Percentiles rank a stretch among this genome's conserved stretches.
Conservation (phyloP, 2,888 invertebrate genomes). For the Cantharis lateralis region DNA sequence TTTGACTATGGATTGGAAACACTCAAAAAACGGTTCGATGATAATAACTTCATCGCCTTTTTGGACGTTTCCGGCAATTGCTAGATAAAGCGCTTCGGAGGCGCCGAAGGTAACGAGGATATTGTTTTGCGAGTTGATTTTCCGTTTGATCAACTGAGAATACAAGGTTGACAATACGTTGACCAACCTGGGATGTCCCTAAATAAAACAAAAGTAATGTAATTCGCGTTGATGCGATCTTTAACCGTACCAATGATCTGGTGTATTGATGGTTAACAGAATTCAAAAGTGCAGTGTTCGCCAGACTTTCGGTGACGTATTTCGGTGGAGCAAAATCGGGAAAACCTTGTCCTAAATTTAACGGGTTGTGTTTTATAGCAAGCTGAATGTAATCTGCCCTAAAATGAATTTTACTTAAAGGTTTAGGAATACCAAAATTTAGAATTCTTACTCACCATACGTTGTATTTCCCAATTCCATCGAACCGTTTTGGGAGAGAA, state of each 20-base stretch:
- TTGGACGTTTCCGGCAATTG: constrained; percentile 83
- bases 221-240: background rate
- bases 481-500: background rate
- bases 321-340: constrained; percentile 87
- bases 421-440: background rate
- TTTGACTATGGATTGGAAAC: constrained; percentile 93
- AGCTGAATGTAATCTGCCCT: constrained; percentile 68
- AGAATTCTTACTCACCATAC: background rate
- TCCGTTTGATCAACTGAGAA: constrained; percentile 72
- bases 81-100: constrained; percentile 89
- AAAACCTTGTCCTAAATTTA: constrained; percentile 95
- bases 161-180: constrained; percentile 84
- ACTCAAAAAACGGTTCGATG: constrained; percentile 98
- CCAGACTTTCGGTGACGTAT: background rate
- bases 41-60: constrained; percentile 91
- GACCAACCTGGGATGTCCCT: constrained; percentile 93
- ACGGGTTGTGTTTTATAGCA: constrained; percentile 79
- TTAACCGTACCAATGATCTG: background rate
- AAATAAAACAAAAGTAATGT: background rate
- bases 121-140: constrained; percentile 83
- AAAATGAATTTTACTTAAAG: background rate
- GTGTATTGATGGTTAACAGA: background rate
- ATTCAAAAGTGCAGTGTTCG: background rate
- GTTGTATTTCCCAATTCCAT: background rate
- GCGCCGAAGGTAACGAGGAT: constrained; percentile 91